Base-by-base conservation (phyloP, 2,888 invertebrate genomes). In the Pyrochroa serraticornis region DNA sequence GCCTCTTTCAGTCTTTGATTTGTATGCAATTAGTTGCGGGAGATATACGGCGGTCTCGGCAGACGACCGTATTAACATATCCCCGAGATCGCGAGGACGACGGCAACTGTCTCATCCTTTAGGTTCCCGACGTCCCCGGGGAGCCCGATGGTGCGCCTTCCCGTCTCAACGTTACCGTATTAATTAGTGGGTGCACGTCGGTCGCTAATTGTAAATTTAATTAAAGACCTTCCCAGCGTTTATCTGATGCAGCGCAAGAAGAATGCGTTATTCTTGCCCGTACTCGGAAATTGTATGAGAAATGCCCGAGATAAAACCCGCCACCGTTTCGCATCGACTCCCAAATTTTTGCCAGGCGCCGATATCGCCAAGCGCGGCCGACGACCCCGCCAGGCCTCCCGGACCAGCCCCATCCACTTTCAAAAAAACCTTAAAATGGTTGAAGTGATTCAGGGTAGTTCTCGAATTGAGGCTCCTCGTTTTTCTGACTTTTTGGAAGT, bases 141-240 rank as follows among this genome's bases (percentile, higher is more conserved):
- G 64, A 55, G 58, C 31, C n/a, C 44, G 36, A 41, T 43, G 39
- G 8, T 34, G 37, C 8, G 62, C 58, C 57, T 30, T 37, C 43
- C 47, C 52, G 61, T 50, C 63, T 58, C 59, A 43, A 49, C 60
- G 48, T 61, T 63, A 65, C 63, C 73, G 76, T 77, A 75, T 77
- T 78, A 78, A 78, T 78, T 78, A 78, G 77, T 73, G 76, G 75
- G 74, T 75, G 76, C 74, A 77, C 75, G 76, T 75, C 74, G 71
- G 67, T 68, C 72, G 76, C 77, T 77, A 78, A 78, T 77, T 77
- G 77, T 74, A 74, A 77, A 75, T 76, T 77, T 78, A 78, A 78
- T 78, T 78, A 78, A 78, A 77, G 73, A 70, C 72, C 72, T 69
- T 70, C 71, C 71, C 67, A 65, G 67, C 69, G 50, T 66, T 72